phyloP scores from a whole-genome alignment of 2,797 vertebrate species.

The Siniperca undulata region DNA sequence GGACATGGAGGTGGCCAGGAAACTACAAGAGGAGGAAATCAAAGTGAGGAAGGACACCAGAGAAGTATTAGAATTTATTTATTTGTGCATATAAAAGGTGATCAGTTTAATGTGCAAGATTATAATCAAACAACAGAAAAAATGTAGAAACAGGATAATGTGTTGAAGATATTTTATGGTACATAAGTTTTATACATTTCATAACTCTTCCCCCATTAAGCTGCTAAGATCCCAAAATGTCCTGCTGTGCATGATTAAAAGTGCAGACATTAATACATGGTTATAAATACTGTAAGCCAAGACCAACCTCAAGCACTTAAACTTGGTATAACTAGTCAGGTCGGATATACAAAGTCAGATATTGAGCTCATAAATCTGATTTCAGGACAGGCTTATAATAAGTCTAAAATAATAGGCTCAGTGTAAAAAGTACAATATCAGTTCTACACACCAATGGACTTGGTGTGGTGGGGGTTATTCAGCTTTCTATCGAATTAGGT shows the following conservation, averaged over 20 bases:
- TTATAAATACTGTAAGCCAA: neutral
- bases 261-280: neutral
- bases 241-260: neutral
- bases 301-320: neutral
- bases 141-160: neutral
- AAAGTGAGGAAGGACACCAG: conserved; percentile 81
- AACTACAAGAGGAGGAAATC: conserved; percentile 93
- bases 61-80: neutral
- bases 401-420: neutral
- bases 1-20: conserved; percentile 95
- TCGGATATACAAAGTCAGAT: neutral
- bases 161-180: neutral
- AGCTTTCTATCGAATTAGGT: neutral
- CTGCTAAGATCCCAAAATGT: neutral
- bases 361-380: neutral
- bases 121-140: neutral
- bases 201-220: neutral
- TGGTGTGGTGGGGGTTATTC: neutral
- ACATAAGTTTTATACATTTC: neutral
- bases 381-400: neutral
- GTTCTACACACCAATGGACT: neutral
- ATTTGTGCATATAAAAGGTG: neutral
- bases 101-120: neutral
- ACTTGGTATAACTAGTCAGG: neutral
- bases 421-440: neutral